These are phyloP conservation scores for Apotomis betuletana DNA, from an alignment of 2,888 invertebrate genomes.

Conservation along the genomic window DNA sequence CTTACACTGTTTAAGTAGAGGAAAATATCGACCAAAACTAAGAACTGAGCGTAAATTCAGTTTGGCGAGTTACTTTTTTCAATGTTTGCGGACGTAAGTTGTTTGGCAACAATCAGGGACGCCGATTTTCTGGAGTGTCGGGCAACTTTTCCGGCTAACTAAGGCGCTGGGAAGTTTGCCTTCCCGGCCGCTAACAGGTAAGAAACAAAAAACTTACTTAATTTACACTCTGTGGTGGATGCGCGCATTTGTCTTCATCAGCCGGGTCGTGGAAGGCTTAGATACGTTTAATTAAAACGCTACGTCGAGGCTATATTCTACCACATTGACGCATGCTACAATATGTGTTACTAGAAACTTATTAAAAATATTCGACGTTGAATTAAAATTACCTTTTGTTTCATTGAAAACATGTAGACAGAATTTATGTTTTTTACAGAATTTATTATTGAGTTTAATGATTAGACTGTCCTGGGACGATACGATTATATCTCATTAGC, in stretches of 20 bases:
- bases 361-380: too few species aligned
- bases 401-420: too few species aligned
- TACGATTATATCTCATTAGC: too few species aligned
- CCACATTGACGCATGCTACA: conserved; percentile 11
- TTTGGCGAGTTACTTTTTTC: background rate
- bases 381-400: too few species aligned
- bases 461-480: too few species aligned
- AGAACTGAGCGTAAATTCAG: background rate
- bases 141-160: background rate
- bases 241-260: conserved; percentile 60
- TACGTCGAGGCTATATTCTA: background rate
- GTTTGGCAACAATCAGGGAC: conserved; percentile 21
- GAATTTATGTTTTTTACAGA: too few species aligned
- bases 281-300: conserved; percentile 22
- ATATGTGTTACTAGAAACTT: too few species aligned
- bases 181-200: conserved; percentile 10
- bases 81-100: conserved; percentile 28
- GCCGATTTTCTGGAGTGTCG: conserved; percentile 3
- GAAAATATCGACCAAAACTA: background rate
- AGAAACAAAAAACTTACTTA: conserved; percentile 47
- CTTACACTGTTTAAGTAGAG: too few species aligned
- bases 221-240: conserved; percentile 53
- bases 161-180: background rate
- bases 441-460: too few species aligned
- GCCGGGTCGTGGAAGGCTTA: conserved; percentile 46